Evolutionary conservation across 2,888 invertebrate species (phyloP).

Genomic region (Nemotelus nigrinus): DNA sequence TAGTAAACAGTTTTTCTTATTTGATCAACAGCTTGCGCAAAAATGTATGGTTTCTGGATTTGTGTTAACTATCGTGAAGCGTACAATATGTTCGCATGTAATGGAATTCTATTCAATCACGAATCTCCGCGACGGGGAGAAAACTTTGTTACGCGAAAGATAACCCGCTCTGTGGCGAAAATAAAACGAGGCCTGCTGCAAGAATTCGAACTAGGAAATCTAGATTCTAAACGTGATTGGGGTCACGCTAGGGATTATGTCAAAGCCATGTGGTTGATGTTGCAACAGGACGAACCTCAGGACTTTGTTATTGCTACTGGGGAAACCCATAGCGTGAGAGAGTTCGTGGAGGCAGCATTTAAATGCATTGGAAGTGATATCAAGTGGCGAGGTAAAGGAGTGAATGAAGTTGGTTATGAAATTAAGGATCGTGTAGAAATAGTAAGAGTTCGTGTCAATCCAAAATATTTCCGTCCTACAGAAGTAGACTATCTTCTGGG

Average conservation of each 20-base stretch:
- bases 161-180: slow-evolving; percentile 97
- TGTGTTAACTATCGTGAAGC: slow-evolving; percentile 95
- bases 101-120: slow-evolving; percentile 96
- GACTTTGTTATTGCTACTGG: slow-evolving; percentile 99
- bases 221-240: slow-evolving; percentile 98
- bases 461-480: slow-evolving; percentile 95
- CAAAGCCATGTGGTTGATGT: slow-evolving; percentile 99
- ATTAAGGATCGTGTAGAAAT: slow-evolving; percentile 65
- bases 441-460: slow-evolving; percentile 87
- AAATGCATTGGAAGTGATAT: slow-evolving; percentile 81
- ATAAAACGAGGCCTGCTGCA: slow-evolving; percentile 89
- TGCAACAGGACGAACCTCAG: slow-evolving; percentile 89
- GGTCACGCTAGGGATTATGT: slow-evolving; percentile 97
- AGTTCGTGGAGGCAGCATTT: slow-evolving; percentile 95
- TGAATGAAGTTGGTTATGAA: slow-evolving; percentile 79
- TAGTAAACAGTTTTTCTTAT: too few relatives aligned
- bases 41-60: slow-evolving; percentile 96
- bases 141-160: slow-evolving; percentile 98
- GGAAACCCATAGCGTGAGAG: slow-evolving; percentile 91
- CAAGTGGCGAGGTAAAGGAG: slow-evolving; percentile 88
- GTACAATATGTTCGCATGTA: slow-evolving; percentile 94
- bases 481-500: slow-evolving; percentile 96
- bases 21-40: slow-evolving; percentile 82
- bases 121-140: slow-evolving; percentile 96
- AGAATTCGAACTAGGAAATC: slow-evolving; percentile 88